Conservation (phyloP, 2,888 invertebrate species). For the Macropis europaea region DNA sequence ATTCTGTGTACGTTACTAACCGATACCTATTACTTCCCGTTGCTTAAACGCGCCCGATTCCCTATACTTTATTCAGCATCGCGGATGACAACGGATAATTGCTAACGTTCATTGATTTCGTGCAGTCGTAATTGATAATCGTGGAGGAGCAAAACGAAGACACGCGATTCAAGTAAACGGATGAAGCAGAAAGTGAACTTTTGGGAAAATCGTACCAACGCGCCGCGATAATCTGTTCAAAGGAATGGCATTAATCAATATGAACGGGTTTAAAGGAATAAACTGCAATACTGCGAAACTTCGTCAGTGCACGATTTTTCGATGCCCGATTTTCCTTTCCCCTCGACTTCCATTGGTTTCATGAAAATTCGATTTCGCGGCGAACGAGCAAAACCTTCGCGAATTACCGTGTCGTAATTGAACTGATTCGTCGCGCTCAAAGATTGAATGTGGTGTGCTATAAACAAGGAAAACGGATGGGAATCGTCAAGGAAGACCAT, state of each 20-base stretch:
- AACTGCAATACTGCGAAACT: not conserved
- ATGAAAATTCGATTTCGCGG: conserved; percentile 20
- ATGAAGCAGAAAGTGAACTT: conserved; percentile 6
- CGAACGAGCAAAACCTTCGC: not conserved
- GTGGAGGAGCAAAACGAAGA: too few species aligned
- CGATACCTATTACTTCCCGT: conserved; percentile 40
- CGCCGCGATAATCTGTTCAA: conserved; percentile 5
- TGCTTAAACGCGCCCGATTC: conserved; percentile 18
- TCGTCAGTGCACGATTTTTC: conserved; percentile 31
- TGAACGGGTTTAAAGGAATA: conserved; percentile 24
- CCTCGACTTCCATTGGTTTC: not conserved
- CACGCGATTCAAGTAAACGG: not conserved
- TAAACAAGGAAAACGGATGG: too few species aligned
- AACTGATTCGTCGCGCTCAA: too few species aligned
- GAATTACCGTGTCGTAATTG: conserved; percentile 41
- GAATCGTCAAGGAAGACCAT: too few species aligned
- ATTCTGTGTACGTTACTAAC: conserved; percentile 35
- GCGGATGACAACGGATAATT: conserved; percentile 18
- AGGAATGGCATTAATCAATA: conserved; percentile 33
- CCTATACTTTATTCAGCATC: conserved; percentile 9
- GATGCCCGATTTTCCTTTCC: conserved; percentile 18
- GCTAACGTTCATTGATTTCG: conserved; percentile 15
- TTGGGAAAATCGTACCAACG: conserved; percentile 2
- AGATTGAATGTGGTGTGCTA: too few species aligned
- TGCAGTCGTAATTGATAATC: not conserved